phyloP scores from a whole-genome alignment of 1,140 invertebrate genomes.

The Neodiprion fabricii region DNA sequence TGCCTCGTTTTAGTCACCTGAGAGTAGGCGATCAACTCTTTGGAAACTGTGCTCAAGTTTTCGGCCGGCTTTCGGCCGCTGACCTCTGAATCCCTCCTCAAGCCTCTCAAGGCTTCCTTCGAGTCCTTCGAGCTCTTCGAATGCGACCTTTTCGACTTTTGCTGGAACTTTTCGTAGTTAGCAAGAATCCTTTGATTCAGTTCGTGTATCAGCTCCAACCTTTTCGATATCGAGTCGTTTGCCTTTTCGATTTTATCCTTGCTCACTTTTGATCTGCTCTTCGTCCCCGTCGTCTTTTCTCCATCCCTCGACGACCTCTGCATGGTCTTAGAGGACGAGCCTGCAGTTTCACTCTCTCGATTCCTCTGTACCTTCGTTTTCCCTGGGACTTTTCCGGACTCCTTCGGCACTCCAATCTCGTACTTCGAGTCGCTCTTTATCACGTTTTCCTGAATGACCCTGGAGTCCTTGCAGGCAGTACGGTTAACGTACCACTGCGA shows the following conservation, averaged over 20 bases:
- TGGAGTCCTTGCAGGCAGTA: slow-evolving; percentile 8
- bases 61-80: too few relatives aligned
- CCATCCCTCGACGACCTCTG: slow-evolving; percentile 4
- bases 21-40: too few relatives aligned
- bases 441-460: slow-evolving; percentile 25
- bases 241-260: slow-evolving; percentile 49
- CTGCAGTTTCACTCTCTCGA: slow-evolving; percentile 25
- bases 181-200: slow-evolving; percentile 56
- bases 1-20: too few relatives aligned
- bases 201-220: slow-evolving; percentile 54
- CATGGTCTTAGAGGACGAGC: not conserved
- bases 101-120: slow-evolving; percentile 20
- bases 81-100: slow-evolving; percentile 27
- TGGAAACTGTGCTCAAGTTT: too few relatives aligned
- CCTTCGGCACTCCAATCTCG: slow-evolving; percentile 35
- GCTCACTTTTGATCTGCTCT: slow-evolving; percentile 36
- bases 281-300: slow-evolving; percentile 6
- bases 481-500: slow-evolving; percentile 23
- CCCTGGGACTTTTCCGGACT: slow-evolving; percentile 21
- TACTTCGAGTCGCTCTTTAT: slow-evolving; percentile 45
- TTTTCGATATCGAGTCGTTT: slow-evolving; percentile 53
- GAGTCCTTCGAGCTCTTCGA: slow-evolving; percentile 20
- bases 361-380: slow-evolving; percentile 22
- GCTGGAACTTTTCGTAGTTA: slow-evolving; percentile 53
- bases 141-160: slow-evolving; percentile 39